These are phyloP conservation scores for Nudaria mundana DNA, from an alignment of 2,888 invertebrate genomes.

Conservation along the genomic window DNA sequence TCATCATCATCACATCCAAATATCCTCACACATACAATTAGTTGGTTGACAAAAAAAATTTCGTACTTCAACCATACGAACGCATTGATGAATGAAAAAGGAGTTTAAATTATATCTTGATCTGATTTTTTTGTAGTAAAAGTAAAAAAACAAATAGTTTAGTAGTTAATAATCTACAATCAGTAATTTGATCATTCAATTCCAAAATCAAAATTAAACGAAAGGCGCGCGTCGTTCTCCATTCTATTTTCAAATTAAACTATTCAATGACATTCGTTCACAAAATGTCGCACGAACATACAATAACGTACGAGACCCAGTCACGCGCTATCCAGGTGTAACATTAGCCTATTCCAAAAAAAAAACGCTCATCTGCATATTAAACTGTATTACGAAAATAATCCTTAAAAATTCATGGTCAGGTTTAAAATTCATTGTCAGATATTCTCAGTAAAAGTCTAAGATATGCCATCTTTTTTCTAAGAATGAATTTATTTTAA, in stretches of 20 bases:
- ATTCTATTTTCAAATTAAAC: conserved; percentile 17
- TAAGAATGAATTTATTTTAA: too few relatives aligned
- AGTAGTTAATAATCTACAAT: too few relatives aligned
- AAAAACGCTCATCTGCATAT: conserved; percentile 26
- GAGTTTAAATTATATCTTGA: too few relatives aligned
- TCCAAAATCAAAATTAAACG: neutral
- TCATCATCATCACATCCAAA: too few relatives aligned
- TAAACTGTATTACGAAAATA: conserved; percentile 6
- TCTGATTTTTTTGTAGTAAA: too few relatives aligned
- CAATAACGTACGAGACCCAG: conserved; percentile 30
- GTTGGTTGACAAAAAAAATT: too few relatives aligned
- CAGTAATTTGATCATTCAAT: neutral
- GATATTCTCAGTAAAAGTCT: conserved; percentile 1
- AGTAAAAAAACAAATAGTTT: too few relatives aligned
- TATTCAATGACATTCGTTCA: conserved; percentile 27
- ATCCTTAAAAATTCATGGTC: conserved; percentile 6
- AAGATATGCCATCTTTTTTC: conserved; percentile 15
- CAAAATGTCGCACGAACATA: conserved; percentile 17
- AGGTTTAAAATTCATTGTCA: neutral
- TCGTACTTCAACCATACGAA: too few relatives aligned
- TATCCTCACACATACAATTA: too few relatives aligned
- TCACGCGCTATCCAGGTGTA: conserved; percentile 29
- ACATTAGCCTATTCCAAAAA: conserved; percentile 17
- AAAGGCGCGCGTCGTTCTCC: conserved; percentile 5
- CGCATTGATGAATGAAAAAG: too few relatives aligned